A percentile compares a stretch with the other conserved stretches of the same genome.
Evolutionary conservation across 1,140 invertebrate genomes (phyloP).

Genomic region (Drosophila trapezifrons): DNA sequence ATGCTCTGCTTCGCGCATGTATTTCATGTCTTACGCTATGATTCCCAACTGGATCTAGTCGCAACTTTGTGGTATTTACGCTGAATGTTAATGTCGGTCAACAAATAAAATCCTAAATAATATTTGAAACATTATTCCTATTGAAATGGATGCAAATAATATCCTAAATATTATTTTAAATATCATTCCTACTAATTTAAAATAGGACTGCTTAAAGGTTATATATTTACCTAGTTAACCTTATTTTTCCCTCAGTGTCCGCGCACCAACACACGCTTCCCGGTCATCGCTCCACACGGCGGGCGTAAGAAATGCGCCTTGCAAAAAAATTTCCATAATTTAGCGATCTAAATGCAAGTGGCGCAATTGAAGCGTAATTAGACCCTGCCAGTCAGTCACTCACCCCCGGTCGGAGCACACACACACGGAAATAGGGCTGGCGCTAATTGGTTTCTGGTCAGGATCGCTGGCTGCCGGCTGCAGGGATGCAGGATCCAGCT

Average conservation of each 20-base stretch:
- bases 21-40: no score
- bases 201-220: no score
- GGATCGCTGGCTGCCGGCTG: constrained; percentile 13
- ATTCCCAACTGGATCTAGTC: no score
- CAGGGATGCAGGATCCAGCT: constrained; percentile 42
- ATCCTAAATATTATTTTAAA: no score
- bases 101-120: not conserved
- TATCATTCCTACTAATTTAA: no score
- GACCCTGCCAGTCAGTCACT: constrained; percentile 73
- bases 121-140: no score
- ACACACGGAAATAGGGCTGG: constrained; percentile 53
- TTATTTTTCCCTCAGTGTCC: constrained; percentile 11
- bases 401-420: constrained; percentile 29
- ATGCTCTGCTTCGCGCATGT: no score
- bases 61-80: no score
- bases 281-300: constrained; percentile 14
- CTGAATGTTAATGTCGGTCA: no score
- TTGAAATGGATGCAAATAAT: no score
- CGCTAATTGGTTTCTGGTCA: constrained; percentile 82
- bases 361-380: constrained; percentile 84
- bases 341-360: constrained; percentile 83
- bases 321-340: constrained; percentile 84
- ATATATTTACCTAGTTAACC: not conserved
- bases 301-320: constrained; percentile 73
- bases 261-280: not conserved